Conservation (phyloP, 2,113 vertebrate species). For the Sakesphorus luctuosus region DNA sequence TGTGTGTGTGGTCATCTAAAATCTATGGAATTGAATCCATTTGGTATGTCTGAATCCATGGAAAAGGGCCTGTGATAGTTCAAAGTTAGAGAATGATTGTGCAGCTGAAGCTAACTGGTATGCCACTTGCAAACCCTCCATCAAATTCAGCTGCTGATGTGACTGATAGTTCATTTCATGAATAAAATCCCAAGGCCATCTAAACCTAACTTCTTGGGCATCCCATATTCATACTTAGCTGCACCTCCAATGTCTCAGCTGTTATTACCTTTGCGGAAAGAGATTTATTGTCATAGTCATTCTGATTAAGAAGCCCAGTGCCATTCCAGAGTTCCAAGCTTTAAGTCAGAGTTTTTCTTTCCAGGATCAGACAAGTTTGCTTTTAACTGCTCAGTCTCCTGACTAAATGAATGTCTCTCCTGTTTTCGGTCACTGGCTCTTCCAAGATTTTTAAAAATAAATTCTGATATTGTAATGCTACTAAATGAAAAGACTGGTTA, state of each 20-base stretch:
- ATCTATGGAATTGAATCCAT: not conserved
- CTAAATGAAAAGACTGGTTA: not conserved
- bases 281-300: not conserved
- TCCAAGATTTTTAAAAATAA: not conserved
- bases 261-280: not conserved
- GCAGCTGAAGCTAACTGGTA: not conserved
- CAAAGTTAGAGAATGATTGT: not conserved
- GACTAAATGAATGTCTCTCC: not conserved
- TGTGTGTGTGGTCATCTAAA: not conserved
- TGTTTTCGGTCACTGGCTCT: not conserved
- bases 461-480: not conserved
- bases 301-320: not conserved
- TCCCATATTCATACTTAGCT: not conserved
- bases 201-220: not conserved
- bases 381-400: not conserved
- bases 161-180: not conserved
- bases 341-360: not conserved
- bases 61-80: not conserved
- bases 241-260: not conserved
- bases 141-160: not conserved
- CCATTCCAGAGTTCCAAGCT: not conserved
- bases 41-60: no score
- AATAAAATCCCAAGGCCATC: not conserved
- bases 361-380: not conserved
- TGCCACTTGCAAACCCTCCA: not conserved